Evolutionary conservation across 2,888 invertebrate species (phyloP), one percentile per base, ranked within the genome.

Genomic region (Trissoscelio sp.): DNA sequence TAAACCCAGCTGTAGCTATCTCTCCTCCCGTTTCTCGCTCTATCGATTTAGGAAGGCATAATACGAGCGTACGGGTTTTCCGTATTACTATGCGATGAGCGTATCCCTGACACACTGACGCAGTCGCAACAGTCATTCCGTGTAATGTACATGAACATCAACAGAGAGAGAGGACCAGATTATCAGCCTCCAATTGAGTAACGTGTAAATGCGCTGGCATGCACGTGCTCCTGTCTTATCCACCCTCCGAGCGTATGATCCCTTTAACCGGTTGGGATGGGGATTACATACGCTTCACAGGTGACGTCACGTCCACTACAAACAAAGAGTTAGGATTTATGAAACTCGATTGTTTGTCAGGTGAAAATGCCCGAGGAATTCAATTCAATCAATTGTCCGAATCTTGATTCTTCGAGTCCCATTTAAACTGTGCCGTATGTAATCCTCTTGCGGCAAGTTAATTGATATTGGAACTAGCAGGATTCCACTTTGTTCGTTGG

Each of bases 21-120:
- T 75, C 67, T 67, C 48, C 67, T 58, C 66, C 60, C 51, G 67
- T 67, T 66, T 60, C 67, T 58, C 75, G 67, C 75, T 75, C 58
- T 75, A 75, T 77, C 60, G 77, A 77, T 77, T 77, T 77, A 69
- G 69, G 67, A 62, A 69, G 46, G 62, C 55, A 77, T 60, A 66
- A 77, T 51, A 67, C 39, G 24, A 58, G n/a, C 66, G 69, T 69
- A 55, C 55, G 55, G 55, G 55, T 70, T 64, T 78, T 64, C 46
- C 57, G 42, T 62, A 64, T 78, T 62, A 70, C 62, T 44, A 70
- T 18, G 51, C 48, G 48, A 75, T 58, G 58, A 75, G 57, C 39
- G 58, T 57, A 64, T 74, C 48, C 48, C 75, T 67, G 58, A 57
- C 39, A 75, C 51, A 31, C 34, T 48, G 42, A 75, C 60, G 75